Base-by-base conservation (phyloP, 64 coral and sea anemone genomes). In the Stichodactyla helianthus region DNA sequence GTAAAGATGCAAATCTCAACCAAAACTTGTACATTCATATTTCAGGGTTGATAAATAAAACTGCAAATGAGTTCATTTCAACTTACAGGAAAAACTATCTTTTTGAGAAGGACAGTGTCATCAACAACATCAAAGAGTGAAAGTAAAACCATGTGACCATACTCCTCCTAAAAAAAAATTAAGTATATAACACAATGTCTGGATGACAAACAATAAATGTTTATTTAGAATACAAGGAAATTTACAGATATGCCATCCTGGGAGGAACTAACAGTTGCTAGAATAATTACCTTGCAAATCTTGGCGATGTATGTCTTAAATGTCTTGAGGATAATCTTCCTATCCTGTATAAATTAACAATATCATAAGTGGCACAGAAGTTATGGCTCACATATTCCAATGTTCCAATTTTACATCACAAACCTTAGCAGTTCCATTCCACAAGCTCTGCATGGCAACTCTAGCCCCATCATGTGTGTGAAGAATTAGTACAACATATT, bases 81-180 rank as follows among this genome's bases (percentile, higher is more conserved):
- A 82, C 92, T 89, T 92, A 98, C 95, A 54, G 92, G 67, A 77
- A 98, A 92, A 6, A 98, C 62, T 65, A 94, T 77, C 79, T 98
- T 98, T 44, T 94, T 93, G 14, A 98, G 92, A 50, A 98, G 92
- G 7, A 98, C 92, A 84, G 95, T 98, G 70, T 98, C 95, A 79
- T 98, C 95, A 64, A 98, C 90, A 52, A 87, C 87, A 76, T 98
- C 95, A 91, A 98, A 89, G 13, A 98, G 85, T 15, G 95, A 86
- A 54, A 98, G 84, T 56, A 98, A 82, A 2, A 89, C 92, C 16
- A 98, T 67, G 87, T 98, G 95, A 12, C 95, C 95, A 85, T 92
- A 92, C 77, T 98, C 95, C 77, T 98, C 95, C 95, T 98, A 27
- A 1, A 63, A 55, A 55, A 79, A 52, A 56, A 27, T 31, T 1